phyloP scores from a whole-genome alignment of 2,797 vertebrate species.

The Sebastes matsubarae region DNA sequence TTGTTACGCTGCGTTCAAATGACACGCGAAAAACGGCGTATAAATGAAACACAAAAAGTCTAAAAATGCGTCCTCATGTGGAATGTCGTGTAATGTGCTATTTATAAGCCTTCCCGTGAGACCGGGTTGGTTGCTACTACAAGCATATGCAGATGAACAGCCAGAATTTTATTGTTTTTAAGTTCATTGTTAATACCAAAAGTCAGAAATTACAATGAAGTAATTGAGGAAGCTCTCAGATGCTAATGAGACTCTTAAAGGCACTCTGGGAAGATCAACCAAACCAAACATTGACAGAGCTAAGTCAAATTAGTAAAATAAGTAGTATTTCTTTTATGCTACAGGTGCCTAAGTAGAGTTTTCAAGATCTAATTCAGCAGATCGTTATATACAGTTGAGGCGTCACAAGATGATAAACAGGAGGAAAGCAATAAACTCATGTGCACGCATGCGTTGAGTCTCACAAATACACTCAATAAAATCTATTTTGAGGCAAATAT shows the following conservation, averaged over 20 bases:
- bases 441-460: accelerated
- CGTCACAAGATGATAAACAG: not conserved
- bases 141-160: not conserved
- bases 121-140: no score
- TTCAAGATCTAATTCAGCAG: not conserved
- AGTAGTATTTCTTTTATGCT: not conserved
- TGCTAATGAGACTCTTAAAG: not conserved
- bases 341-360: not conserved
- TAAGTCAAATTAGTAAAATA: not conserved
- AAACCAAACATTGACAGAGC: not conserved
- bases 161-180: not conserved
- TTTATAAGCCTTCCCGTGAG: no score
- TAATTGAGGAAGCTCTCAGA: not conserved
- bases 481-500: no score
- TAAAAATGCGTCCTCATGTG: no score
- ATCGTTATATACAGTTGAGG: not conserved
- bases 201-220: not conserved
- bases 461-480: no score
- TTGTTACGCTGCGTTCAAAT: no score
- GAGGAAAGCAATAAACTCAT: not conserved
- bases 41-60: no score
- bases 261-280: not conserved
- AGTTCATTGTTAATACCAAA: not conserved
- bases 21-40: no score
- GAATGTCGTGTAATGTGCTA: no score